phyloP scores from a whole-genome alignment of 2,797 vertebrate species.

The Clarias laeviceps region DNA sequence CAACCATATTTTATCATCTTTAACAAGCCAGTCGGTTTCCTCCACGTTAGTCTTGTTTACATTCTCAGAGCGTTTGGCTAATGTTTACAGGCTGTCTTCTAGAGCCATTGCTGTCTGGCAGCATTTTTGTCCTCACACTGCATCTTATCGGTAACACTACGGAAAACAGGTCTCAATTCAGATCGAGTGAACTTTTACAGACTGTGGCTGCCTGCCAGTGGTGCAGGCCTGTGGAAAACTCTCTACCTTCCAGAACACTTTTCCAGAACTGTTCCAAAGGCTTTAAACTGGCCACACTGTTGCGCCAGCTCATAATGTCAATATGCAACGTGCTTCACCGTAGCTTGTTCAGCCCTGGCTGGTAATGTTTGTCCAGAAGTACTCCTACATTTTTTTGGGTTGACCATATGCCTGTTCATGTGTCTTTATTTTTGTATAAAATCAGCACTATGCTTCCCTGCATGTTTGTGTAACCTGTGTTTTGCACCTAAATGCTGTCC shows the following conservation, averaged over 20 bases:
- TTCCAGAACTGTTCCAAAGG: constrained; percentile 21
- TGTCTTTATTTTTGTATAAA: constrained; percentile 24
- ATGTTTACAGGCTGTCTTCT: constrained; percentile 34
- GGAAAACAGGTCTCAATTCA: constrained; percentile 23
- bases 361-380: constrained; percentile 28
- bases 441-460: constrained; percentile 32
- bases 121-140: constrained; percentile 16
- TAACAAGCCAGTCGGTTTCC: constrained; percentile 40
- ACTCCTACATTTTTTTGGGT: neutral
- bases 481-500: constrained; percentile 36
- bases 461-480: constrained; percentile 27
- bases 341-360: constrained; percentile 3
- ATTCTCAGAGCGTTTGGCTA: constrained; percentile 19
- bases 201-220: constrained; percentile 5
- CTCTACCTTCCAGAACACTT: constrained; percentile 36
- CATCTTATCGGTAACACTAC: neutral
- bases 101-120: constrained; percentile 21
- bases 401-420: constrained; percentile 13
- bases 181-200: constrained; percentile 22
- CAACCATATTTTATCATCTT: constrained; percentile 21
- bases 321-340: neutral
- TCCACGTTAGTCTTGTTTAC: constrained; percentile 43
- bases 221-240: constrained; percentile 45
- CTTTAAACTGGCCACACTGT: constrained; percentile 38
- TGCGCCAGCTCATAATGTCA: constrained; percentile 31